Percentiles rank a stretch among this genome's conserved stretches.
phyloP scores from a whole-genome alignment of 2,888 invertebrate species.

The Lissocephala sabroskyi region DNA sequence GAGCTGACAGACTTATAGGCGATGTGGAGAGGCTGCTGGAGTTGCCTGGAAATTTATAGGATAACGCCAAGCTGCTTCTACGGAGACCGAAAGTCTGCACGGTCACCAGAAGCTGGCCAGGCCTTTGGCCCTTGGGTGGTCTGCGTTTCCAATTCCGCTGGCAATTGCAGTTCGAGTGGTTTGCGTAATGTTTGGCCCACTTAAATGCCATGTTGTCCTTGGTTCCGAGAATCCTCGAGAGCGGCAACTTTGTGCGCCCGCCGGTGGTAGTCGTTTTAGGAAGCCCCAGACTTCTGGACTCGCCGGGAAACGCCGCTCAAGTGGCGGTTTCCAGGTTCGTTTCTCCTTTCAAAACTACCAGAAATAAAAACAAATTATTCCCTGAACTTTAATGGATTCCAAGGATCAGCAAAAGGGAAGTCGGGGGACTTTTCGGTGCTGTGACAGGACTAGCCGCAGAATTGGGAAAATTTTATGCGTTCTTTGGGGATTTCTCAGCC shows the following conservation, averaged over 20 bases:
- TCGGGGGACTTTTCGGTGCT: too few relatives aligned
- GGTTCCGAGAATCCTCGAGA: not conserved
- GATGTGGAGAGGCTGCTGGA: constrained; percentile 5
- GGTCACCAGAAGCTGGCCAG: not conserved
- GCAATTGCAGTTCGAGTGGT: constrained; percentile 46
- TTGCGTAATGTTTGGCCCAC: constrained; percentile 20
- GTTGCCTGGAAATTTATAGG: constrained; percentile 30
- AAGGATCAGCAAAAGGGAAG: too few relatives aligned
- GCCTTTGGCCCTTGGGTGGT: constrained; percentile 35
- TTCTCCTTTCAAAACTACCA: too few relatives aligned
- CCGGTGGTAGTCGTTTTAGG: not conserved
- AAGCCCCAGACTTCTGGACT: too few relatives aligned
- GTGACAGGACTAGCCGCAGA: too few relatives aligned
- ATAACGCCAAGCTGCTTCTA: constrained; percentile 6
- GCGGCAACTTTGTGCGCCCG: not conserved
- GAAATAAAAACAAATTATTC: too few relatives aligned
- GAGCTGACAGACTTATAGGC: constrained; percentile 24
- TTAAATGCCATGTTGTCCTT: not conserved
- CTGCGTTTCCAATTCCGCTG: constrained; percentile 21
- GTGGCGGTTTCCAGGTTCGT: too few relatives aligned
- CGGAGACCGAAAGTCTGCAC: too few relatives aligned
- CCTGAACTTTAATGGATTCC: too few relatives aligned
- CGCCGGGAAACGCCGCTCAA: too few relatives aligned
- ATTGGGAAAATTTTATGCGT: too few relatives aligned
- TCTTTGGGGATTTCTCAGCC: too few relatives aligned